Evolutionary conservation across 2,888 invertebrate genomes (phyloP).

Genomic region (Drosophila atroscutellata): DNA sequence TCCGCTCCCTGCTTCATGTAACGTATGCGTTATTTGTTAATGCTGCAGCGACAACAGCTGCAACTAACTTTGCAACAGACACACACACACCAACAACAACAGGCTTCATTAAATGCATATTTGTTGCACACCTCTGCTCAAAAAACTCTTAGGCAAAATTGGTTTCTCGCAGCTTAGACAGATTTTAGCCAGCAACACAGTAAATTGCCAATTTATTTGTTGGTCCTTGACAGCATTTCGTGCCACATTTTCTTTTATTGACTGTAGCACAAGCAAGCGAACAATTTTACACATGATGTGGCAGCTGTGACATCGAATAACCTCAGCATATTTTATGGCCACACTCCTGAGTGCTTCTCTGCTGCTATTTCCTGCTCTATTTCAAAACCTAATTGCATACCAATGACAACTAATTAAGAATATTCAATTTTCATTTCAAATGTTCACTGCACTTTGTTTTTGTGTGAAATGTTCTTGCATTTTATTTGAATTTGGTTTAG

Average conservation of each 20-base stretch:
- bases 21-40: constrained; percentile 76
- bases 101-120: constrained; percentile 69
- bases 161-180: constrained; percentile 39
- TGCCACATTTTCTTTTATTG: constrained; percentile 55
- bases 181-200: constrained; percentile 32
- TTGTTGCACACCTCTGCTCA: constrained; percentile 59
- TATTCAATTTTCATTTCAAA: constrained; percentile 34
- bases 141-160: constrained; percentile 49
- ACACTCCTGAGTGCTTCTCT: constrained; percentile 6
- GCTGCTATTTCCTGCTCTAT: neutral
- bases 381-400: constrained; percentile 8
- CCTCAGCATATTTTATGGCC: constrained; percentile 34
- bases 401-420: constrained; percentile 47
- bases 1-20: constrained; percentile 53
- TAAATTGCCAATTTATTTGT: constrained; percentile 75
- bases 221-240: constrained; percentile 32
- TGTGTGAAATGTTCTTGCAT: constrained; percentile 10
- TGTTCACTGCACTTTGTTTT: constrained; percentile 15
- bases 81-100: constrained; percentile 24
- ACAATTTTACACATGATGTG: constrained; percentile 59
- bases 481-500: constrained; percentile 33
- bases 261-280: constrained; percentile 40
- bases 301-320: constrained; percentile 30
- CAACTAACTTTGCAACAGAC: constrained; percentile 37
- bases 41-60: constrained; percentile 40